Conservation (phyloP, 2,888 invertebrate genomes). For the Nemoura dubitans region DNA sequence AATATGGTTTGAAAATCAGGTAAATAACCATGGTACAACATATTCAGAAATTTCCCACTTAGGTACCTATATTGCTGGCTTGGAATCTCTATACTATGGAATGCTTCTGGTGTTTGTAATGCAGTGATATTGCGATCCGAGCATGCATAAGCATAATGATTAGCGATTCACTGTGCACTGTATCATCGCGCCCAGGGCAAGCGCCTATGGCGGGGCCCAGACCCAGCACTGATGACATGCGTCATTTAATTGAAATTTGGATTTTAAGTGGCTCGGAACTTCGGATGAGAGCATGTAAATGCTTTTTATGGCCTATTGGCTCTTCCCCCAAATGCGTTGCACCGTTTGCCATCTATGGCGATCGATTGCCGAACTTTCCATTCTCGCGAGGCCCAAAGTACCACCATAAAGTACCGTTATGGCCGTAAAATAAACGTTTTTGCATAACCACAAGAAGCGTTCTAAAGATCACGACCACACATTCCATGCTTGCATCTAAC, state of each 20-base stretch:
- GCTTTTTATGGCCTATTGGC: background rate
- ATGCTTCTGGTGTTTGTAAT: background rate
- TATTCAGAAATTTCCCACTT: too few relatives aligned
- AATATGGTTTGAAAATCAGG: too few relatives aligned
- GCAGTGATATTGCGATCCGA: background rate
- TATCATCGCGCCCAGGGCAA: background rate
- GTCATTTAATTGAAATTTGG: background rate
- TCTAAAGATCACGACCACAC: background rate
- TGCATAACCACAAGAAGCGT: background rate
- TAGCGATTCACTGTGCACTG: background rate
- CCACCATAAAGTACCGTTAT: background rate
- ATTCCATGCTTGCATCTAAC: background rate
- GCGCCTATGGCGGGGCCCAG: too few relatives aligned
- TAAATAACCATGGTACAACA: too few relatives aligned
- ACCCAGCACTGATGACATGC: background rate
- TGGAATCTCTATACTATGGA: background rate
- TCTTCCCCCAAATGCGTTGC: background rate
- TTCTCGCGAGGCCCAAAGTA: background rate
- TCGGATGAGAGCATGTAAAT: background rate
- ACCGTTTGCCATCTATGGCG: background rate
- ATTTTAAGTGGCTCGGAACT: background rate
- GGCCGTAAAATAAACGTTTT: background rate
- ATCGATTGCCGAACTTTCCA: background rate
- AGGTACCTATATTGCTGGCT: too few relatives aligned
- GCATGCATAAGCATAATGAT: conserved; percentile 1